Evolutionary conservation across 2,888 invertebrate species (phyloP).

Genomic region (Pachliopta kotzebuea): DNA sequence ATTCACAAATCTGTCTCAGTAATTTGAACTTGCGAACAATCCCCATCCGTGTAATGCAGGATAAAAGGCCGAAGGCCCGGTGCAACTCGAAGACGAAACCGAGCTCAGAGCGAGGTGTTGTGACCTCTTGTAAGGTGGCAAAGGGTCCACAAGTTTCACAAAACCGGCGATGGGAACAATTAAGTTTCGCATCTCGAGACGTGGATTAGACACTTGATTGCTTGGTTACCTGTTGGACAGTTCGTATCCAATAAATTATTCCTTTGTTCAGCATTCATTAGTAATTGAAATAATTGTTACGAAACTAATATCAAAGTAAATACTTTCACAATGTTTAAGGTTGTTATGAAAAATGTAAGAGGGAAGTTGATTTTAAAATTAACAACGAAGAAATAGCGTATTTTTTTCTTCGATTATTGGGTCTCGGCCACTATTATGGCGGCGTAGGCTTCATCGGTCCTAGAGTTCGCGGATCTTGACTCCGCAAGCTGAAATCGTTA

Average conservation of each 20-base stretch:
- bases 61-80: slow-evolving; percentile 9
- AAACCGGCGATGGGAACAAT: neutral
- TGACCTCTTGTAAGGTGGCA: neutral
- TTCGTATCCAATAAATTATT: neutral
- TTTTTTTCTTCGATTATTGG: too few relatives aligned
- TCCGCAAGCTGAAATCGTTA: too few relatives aligned
- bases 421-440: too few relatives aligned
- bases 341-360: too few relatives aligned
- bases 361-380: too few relatives aligned
- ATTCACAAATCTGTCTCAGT: slow-evolving; percentile 8
- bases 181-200: neutral
- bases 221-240: neutral
- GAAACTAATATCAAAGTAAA: too few relatives aligned
- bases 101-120: slow-evolving; percentile 8
- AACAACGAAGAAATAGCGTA: too few relatives aligned
- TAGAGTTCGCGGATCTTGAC: too few relatives aligned
- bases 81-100: slow-evolving; percentile 9
- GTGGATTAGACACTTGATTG: slow-evolving; percentile 1
- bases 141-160: slow-evolving; percentile 3
- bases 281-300: neutral
- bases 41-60: slow-evolving; percentile 5
- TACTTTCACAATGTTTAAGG: too few relatives aligned
- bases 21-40: slow-evolving; percentile 21
- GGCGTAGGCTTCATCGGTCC: too few relatives aligned
- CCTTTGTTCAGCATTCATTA: neutral